Percentiles rank a stretch among this genome's conserved stretches.
Conservation (phyloP, 2,113 vertebrate genomes). For the Tyrannus savana region DNA sequence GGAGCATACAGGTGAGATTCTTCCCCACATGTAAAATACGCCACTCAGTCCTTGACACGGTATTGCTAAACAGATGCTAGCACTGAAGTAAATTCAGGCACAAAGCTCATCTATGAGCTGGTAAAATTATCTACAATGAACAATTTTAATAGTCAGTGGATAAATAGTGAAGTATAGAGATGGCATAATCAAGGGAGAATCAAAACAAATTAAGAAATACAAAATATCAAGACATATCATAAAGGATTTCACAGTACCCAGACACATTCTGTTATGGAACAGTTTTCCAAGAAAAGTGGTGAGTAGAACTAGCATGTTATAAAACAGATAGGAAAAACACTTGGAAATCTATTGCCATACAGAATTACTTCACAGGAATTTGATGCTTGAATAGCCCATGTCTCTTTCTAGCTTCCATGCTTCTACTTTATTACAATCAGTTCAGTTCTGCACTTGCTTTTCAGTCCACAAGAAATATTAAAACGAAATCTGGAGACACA, state of each 20-base stretch:
- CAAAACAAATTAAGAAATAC: neutral
- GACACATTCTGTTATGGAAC: neutral
- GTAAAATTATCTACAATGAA: neutral
- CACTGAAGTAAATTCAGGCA: neutral
- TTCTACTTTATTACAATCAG: neutral
- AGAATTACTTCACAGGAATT: neutral
- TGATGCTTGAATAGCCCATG: neutral
- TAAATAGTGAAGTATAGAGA: neutral
- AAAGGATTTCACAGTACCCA: neutral
- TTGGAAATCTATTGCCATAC: neutral
- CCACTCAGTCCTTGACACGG: neutral
- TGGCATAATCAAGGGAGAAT: neutral
- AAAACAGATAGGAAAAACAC: neutral
- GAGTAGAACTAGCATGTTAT: neutral
- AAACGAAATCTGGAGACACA: constrained; percentile 1
- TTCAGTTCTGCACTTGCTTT: neutral
- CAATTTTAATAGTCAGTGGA: neutral
- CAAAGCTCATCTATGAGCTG: neutral
- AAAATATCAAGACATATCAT: neutral
- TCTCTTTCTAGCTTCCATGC: neutral
- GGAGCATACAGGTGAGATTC: neutral
- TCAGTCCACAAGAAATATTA: neutral
- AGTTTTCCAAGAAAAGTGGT: neutral
- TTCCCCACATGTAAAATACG: neutral
- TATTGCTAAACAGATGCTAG: neutral